phyloP scores from a whole-genome alignment of 2,797 vertebrate genomes.

The Phoeniculus purpureus region DNA sequence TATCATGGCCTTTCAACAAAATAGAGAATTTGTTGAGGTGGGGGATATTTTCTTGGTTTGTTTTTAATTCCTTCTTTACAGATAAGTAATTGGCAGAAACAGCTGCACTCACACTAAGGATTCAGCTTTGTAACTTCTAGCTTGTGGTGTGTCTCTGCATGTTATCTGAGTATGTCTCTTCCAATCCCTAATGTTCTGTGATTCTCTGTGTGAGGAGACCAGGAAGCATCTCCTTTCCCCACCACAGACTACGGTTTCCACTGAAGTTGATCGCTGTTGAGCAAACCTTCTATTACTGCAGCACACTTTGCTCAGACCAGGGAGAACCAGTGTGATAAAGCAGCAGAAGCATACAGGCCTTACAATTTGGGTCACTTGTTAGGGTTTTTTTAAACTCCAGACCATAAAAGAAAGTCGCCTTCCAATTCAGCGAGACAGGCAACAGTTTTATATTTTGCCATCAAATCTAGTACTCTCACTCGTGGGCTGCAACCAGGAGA shows the following conservation, averaged over 20 bases:
- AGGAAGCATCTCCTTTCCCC: background rate
- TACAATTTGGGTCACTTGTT: background rate
- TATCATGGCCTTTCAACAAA: background rate
- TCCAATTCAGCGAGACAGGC: background rate
- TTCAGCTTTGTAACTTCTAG: background rate
- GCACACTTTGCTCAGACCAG: background rate
- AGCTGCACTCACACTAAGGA: background rate
- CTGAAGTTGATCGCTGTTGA: background rate
- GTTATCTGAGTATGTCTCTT: background rate
- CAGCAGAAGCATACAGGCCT: background rate
- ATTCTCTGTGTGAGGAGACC: accelerated
- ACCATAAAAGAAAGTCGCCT: background rate
- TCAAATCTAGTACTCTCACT: background rate
- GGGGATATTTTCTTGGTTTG: accelerated
- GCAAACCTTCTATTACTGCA: background rate
- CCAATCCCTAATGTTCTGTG: too few species aligned
- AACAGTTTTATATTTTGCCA: background rate
- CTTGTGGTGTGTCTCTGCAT: background rate
- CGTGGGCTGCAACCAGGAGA: background rate
- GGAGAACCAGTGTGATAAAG: background rate
- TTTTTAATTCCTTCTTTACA: background rate
- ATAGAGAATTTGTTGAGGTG: background rate
- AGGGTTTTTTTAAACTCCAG: background rate
- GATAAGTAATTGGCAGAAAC: background rate
- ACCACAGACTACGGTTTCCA: background rate